Evolutionary conservation across 1,140 invertebrate genomes (phyloP), one percentile per base, ranked within the genome.

Genomic region (Zaprionus ornatus): DNA sequence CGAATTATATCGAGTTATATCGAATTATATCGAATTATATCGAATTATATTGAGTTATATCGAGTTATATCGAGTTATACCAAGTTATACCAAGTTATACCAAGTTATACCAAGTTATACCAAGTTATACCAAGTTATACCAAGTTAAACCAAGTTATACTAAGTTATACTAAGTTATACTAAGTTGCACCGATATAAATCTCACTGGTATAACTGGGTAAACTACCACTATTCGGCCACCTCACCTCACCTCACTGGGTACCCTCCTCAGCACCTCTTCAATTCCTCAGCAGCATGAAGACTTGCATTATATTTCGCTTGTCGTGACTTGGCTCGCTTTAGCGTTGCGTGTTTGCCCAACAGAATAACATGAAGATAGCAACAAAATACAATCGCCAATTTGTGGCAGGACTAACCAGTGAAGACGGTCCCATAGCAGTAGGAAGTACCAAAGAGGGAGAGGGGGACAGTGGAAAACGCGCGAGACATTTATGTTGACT

Each of bases 401-500:
- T 48, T 10, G 42, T 17, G 17, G 42, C 17, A 48, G 42, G 42
- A 48, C 42, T 17, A 7, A 48, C 13, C 9, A 23, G 17, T 23
- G 4, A 50, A 50, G 19, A 50, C 10, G 45, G 13, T 19, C 23
- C 45, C 23, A 50, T 23, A 21, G 21, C 19, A 50, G 45, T 23
- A 19, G 40, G 2, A 17, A 45, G n/a, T 45, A 45, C 37, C 13
- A 5, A 6, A 6, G 0, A 48, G 17, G 19, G 10, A 10, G 19
- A 4, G 3, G 9, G 0, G n/a, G 1, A 40, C 0, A 17, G 2
- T 29, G 27, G 27, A 9, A 9, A 29, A 29, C 27, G 27, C 15
- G 40, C 4, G 7, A 42, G 17, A 23, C 45, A 23, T 50, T 37
- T 55, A 64, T 55, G 13, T 56, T 40, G 66, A 32, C 45, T 54